Percentiles rank a stretch among this genome's conserved stretches.
These are phyloP conservation scores for Pyralis farinalis DNA, from an alignment of 2,888 invertebrate species.

Conservation along the genomic window DNA sequence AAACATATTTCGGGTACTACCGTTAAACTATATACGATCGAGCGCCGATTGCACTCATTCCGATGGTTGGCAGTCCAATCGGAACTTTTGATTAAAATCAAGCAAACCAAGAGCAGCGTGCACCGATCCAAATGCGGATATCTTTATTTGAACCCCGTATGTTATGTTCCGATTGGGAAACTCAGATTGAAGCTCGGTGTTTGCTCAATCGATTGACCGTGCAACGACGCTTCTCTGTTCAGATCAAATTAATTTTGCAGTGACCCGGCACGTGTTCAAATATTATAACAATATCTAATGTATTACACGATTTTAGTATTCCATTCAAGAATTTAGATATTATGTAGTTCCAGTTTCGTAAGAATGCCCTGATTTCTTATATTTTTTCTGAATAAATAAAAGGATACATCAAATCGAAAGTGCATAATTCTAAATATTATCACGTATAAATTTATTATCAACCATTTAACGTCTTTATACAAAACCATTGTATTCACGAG, in stretches of 20 bases:
- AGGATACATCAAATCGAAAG: too few relatives aligned
- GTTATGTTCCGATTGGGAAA: conserved; percentile 60
- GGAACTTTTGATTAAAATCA: conserved; percentile 81
- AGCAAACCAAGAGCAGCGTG: conserved; percentile 60
- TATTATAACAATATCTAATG: background rate
- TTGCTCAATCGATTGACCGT: conserved; percentile 57
- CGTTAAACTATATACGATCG: conserved; percentile 64
- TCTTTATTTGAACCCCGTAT: conserved; percentile 73
- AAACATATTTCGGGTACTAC: conserved; percentile 60
- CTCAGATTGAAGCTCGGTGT: conserved; percentile 51
- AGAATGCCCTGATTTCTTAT: too few relatives aligned
- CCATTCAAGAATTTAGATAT: too few relatives aligned
- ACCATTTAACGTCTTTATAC: too few relatives aligned
- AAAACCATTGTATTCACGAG: too few relatives aligned
- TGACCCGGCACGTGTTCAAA: background rate
- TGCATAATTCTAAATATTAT: too few relatives aligned
- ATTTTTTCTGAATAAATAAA: too few relatives aligned
- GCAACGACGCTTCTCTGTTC: conserved; percentile 10
- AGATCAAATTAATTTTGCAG: conserved; percentile 7
- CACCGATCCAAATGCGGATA: conserved; percentile 60
- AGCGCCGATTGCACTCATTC: conserved; percentile 55
- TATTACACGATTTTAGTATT: background rate
- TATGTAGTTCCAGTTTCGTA: too few relatives aligned
- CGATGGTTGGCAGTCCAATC: conserved; percentile 66
- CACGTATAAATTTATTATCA: too few relatives aligned